These are phyloP conservation scores for Cinclus mexicanus DNA, from an alignment of 2,113 vertebrate species.

Conservation along the genomic window DNA sequence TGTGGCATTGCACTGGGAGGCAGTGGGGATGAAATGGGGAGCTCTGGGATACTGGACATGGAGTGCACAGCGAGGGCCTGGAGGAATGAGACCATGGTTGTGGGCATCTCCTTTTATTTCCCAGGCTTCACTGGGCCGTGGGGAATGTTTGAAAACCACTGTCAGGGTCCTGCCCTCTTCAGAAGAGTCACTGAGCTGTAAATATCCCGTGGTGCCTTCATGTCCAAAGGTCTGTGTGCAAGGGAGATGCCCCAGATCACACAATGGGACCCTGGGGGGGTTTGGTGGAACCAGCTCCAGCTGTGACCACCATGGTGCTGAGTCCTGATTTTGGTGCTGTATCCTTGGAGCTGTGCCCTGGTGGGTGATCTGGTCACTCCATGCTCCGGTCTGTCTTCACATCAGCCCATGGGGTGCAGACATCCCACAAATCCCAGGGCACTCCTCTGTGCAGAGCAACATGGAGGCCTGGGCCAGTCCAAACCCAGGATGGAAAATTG, in stretches of 20 bases:
- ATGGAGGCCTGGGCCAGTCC: background rate
- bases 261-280: background rate
- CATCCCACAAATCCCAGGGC: background rate
- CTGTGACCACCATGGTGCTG: background rate
- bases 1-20: background rate
- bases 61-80: background rate
- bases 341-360: background rate
- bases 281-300: background rate
- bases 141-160: background rate
- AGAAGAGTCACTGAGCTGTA: background rate
- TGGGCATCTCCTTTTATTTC: background rate
- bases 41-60: background rate
- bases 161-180: background rate
- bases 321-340: background rate
- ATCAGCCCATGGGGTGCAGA: background rate
- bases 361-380: background rate
- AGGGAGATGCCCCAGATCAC: background rate
- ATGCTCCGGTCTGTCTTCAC: background rate
- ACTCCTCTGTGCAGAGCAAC: background rate
- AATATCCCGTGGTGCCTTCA: background rate
- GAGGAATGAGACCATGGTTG: background rate
- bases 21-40: background rate
- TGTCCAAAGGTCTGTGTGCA: background rate
- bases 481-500: background rate
- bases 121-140: background rate